Base-by-base conservation (phyloP, 30 jellyfish, hydroid and myxozoan genomes). In the Rhopilema esculentum region DNA sequence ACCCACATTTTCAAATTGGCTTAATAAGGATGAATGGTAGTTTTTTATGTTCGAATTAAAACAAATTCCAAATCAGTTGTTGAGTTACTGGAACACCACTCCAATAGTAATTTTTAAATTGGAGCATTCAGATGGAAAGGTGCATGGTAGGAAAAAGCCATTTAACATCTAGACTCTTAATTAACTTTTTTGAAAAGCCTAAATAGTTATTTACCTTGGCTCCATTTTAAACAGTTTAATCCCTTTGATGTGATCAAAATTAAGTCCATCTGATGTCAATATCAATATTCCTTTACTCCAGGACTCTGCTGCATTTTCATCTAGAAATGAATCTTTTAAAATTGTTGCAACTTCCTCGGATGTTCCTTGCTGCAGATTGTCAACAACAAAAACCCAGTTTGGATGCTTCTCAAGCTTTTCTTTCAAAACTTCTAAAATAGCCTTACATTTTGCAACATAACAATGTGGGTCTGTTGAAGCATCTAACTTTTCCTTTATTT, bases 311-410 rank as follows among this genome's bases (percentile, higher is more conserved):
- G 16, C 50, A 9, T 85, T 91, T 1, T 73, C 72, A 7, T 69
- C 77, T 6, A 82, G 20, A 49, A 95, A 52, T 86, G 92, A 52
- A 16, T 76, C 86, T 21, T 87, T 63, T 16, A 96, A 15, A 15
- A 91, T 31, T 21, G 32, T 52, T 21, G 73, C 28, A 1, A 96
- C 75, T 24, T 92, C 91, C 18, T 84, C 85, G 6, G 99, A 85
- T 23, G 90, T 50, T 22, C 89, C 93, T 16, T 89, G 83, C 82
- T 85, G 97, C 85, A 96, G 66, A 82, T 91, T 88, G 67, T 96
- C 99, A 72, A 96, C 52, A 1, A 86, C 95, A 17, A 96, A 40
- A 29, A 96, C 92, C 99, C 99, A 96, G 53, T 93, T 89, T 33
- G 99, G 92, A 75, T 96, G 99, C 91, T 96, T 96, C 30, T 79